Base-by-base conservation (phyloP, 2,888 invertebrate genomes). In the Mythimna vitellina region DNA sequence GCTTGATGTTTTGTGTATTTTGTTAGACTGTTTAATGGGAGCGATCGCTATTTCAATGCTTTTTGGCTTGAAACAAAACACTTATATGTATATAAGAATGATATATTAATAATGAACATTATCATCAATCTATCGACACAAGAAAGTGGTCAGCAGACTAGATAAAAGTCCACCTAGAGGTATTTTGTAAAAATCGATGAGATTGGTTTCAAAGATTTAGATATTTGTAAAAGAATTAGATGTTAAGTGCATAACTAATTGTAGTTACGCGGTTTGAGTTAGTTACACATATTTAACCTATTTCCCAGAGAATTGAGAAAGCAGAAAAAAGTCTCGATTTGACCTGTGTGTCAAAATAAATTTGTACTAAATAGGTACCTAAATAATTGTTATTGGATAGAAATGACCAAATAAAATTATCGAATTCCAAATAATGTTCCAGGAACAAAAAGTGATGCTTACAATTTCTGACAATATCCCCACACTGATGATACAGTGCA, bases 41-140 rank as follows among this genome's bases (percentile, higher is more conserved):
- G 84, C 80, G 60, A 69, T 78, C 69, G 88, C 87, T 82, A 83
- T 84, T 86, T 88, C 83, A 85, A 89, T 89, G 89, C 89, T 89
- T 89, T 88, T 88, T 89, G 89, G 89, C 89, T 89, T 89, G 87
- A 85, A 86, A 83, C 68, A 82, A 77, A 69, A 80, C 80, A 85
- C 78, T 80, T 86, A 80, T 85, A 84, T 84, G 82, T 87, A 85
- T 78, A 86, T 78, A 83, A 82, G 68, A 83, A 77, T 73, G 69
- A 78, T 76, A 73, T 79, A 82, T 79, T 73, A 78, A 70, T 73
- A 81, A 77, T 75, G 35, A 78, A 70, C 64, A 76, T 78, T 73
- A 75, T 76, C 66, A 87, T 80, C 80, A 78, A 78, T 77, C 68
- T 70, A 82, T 79, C 63, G 82, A 82, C 77, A 81, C 81, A 65